Conservation (phyloP, 1,140 invertebrate species). For the Drosophila orena region DNA sequence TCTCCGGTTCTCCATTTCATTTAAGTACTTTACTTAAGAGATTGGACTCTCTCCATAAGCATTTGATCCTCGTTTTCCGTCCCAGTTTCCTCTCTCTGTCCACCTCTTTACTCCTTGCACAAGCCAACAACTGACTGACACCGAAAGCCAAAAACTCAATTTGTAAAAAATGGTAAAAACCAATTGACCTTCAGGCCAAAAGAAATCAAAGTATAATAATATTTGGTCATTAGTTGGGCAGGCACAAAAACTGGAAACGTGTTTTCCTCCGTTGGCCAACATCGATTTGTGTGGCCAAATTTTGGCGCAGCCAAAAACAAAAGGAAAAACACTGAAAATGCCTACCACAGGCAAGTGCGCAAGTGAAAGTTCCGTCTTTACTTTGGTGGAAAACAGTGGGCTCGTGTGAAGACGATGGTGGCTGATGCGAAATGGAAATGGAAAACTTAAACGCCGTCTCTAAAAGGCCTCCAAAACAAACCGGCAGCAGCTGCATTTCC, state of each 20-base stretch:
- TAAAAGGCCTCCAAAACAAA: slow-evolving; percentile 56
- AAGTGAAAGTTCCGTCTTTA: slow-evolving; percentile 69
- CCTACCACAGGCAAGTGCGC: slow-evolving; percentile 58
- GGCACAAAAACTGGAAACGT: slow-evolving; percentile 47
- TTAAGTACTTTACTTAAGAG: background rate
- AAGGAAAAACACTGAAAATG: slow-evolving; percentile 39
- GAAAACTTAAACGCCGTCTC: slow-evolving; percentile 69
- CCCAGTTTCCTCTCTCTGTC: slow-evolving; percentile 30
- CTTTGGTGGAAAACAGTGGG: slow-evolving; percentile 52
- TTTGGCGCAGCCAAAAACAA: slow-evolving; percentile 35
- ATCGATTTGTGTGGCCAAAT: slow-evolving; percentile 61
- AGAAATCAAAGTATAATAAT: slow-evolving; percentile 75
- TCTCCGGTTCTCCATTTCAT: slow-evolving; percentile 17
- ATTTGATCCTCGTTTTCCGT: slow-evolving; percentile 13
- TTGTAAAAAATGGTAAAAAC: slow-evolving; percentile 53
- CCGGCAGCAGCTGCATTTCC: slow-evolving; percentile 45
- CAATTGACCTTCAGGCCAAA: slow-evolving; percentile 76
- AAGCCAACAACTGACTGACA: slow-evolving; percentile 12
- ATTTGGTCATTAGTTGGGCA: slow-evolving; percentile 75
- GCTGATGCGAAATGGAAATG: slow-evolving; percentile 73
- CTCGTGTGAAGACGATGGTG: slow-evolving; percentile 37
- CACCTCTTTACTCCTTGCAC: slow-evolving; percentile 11
- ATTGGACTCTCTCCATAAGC: background rate
- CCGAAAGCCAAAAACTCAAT: slow-evolving; percentile 50
- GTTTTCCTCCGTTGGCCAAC: slow-evolving; percentile 33